A percentile compares a stretch with the other conserved stretches of the same genome.
Evolutionary conservation across 2,888 invertebrate species (phyloP).

Genomic region (Rutpela maculata): DNA sequence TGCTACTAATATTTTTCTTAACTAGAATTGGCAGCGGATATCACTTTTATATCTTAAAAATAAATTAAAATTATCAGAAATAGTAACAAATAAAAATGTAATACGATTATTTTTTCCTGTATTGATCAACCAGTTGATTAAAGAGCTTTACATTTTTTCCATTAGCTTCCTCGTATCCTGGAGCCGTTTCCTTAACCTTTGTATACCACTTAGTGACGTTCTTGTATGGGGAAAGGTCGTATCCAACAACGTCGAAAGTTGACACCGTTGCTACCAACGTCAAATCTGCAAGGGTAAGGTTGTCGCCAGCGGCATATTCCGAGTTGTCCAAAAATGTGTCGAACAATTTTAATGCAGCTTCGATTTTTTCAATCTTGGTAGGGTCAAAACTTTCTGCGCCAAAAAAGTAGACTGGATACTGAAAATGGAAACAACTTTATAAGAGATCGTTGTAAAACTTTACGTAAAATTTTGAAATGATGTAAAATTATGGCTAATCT

Average conservation of each 20-base stretch:
- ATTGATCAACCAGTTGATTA: constrained; percentile 65
- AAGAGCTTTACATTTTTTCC: constrained; percentile 65
- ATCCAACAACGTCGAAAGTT: constrained; percentile 79
- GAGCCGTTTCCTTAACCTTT: constrained; percentile 77
- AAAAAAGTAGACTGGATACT: constrained; percentile 74
- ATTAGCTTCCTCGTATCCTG: constrained; percentile 76
- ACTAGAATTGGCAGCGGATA: background rate
- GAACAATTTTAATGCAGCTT: constrained; percentile 81
- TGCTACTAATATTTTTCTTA: background rate
- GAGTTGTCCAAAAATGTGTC: constrained; percentile 83
- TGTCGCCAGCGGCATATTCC: constrained; percentile 84
- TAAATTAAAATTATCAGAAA: background rate
- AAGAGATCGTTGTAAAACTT: background rate
- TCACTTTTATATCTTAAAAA: background rate
- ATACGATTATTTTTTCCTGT: constrained; percentile 61
- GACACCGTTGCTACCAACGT: constrained; percentile 82
- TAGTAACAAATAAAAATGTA: background rate
- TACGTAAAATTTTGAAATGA: background rate
- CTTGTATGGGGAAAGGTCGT: constrained; percentile 82
- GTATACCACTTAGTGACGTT: constrained; percentile 82
- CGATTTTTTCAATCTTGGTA: constrained; percentile 82
- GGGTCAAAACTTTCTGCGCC: constrained; percentile 76
- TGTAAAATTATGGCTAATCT: too few relatives aligned
- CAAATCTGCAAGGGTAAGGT: constrained; percentile 87
- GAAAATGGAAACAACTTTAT: constrained; percentile 45